Base-by-base conservation (phyloP, 2,888 invertebrate genomes). In the Melanophora roralis region DNA sequence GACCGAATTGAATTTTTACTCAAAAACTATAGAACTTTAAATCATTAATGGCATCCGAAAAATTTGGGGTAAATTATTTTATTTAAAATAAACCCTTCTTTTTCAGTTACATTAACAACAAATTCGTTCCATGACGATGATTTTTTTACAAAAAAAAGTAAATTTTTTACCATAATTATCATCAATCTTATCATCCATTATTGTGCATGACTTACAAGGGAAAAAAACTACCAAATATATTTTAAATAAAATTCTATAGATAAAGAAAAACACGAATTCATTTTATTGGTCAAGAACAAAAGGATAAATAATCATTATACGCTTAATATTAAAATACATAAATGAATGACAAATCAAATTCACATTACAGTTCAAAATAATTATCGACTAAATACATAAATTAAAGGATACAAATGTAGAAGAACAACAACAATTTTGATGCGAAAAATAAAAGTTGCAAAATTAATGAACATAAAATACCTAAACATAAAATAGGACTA, bases 381-480 rank as follows among this genome's bases (percentile, higher is more conserved):
- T 12, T 45, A 68, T 21, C 36, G 38, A 49, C 34, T 74, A 45
- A 59, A 65, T 59, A 57, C 45, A 65, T 45, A 64, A 64, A 65
- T 36, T 72, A 72, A 62, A 72, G 62, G 36, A 72, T 72, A 36
- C 57, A 36, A 51, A 43, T 12, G n/a, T n/a, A 45, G 19, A 11
- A 11, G 45, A 27, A 45, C 12, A 45, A 45, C 14, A 45, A 45
- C 14, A 51, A 1, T 49, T 53, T 68, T 11, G 1, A 51, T 14
- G 53, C 40, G 40, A 32, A 64, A 55, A 55, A 19, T n/a, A 49
- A 32, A 53, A 27, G 2, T n/a, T 6, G 45, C 32, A 43, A 38
- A 14, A 45, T 19, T 19, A 57, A 36, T 14, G 47, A 68, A 12
- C 36, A 59, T 16, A 60, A 59, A 43, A 55, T 5, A 53, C 14